Evolutionary conservation across 2,113 vertebrate genomes (phyloP).

Genomic region (Pimephales promelas): DNA sequence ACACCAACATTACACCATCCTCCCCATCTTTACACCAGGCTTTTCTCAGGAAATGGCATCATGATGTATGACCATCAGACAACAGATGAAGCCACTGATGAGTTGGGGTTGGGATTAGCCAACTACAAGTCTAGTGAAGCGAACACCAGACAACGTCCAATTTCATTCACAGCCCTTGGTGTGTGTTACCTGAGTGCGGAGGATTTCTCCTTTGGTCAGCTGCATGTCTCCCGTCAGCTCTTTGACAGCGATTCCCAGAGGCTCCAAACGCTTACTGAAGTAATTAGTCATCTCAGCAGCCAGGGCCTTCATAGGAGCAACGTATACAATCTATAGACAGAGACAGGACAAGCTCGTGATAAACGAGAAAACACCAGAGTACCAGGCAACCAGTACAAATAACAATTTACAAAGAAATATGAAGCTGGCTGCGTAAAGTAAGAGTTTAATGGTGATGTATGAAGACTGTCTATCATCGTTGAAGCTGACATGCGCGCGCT

Average conservation of each 20-base stretch:
- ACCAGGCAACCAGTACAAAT: conserved; percentile 81
- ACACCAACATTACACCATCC: neutral
- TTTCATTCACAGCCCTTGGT: neutral
- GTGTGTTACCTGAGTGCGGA: conserved; percentile 89
- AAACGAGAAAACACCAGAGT: conserved; percentile 80
- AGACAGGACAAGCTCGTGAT: conserved; percentile 81
- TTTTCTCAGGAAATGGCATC: conserved; percentile 12
- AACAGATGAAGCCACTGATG: conserved; percentile 7
- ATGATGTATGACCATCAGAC: conserved; percentile 5
- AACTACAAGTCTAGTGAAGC: neutral
- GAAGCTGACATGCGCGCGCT: conserved; percentile 57
- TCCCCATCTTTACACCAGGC: neutral
- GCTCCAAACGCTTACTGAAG: conserved; percentile 94
- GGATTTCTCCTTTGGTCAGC: conserved; percentile 95
- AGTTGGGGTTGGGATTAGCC: neutral
- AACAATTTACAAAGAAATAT: conserved; percentile 86
- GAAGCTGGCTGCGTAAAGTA: conserved; percentile 71
- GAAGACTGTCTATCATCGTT: conserved; percentile 77
- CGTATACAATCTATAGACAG: conserved; percentile 88
- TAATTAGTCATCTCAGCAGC: conserved; percentile 99
- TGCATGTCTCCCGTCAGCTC: conserved; percentile 98
- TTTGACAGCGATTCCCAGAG: conserved; percentile 90
- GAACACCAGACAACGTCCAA: neutral
- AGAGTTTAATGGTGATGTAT: conserved; percentile 85
- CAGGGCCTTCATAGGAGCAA: conserved; percentile 98